Conservation (phyloP, 2,113 vertebrate species). For the Syngnathoides biaculeatus region DNA sequence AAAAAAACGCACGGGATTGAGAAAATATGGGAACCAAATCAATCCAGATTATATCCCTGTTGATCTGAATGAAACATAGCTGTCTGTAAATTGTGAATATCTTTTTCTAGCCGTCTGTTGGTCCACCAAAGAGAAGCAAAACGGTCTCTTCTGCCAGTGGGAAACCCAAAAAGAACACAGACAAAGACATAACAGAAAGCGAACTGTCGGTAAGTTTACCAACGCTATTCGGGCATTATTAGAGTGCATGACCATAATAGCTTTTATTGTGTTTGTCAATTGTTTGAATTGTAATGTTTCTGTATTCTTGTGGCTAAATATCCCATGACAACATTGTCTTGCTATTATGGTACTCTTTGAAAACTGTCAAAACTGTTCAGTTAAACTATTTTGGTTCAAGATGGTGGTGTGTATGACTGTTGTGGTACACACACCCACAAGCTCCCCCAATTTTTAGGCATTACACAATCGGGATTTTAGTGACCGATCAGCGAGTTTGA, state of each 20-base stretch:
- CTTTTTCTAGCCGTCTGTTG: conserved; percentile 67
- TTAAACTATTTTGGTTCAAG: no score
- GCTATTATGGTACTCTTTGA: not conserved
- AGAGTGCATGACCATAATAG: not conserved
- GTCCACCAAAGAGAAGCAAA: conserved; percentile 85
- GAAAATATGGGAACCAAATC: not conserved
- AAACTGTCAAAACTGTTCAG: no score
- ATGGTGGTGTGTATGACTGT: no score
- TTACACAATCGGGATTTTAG: no score
- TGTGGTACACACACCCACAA: no score
- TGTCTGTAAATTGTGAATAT: not conserved
- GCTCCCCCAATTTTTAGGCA: no score
- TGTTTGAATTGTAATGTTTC: not conserved
- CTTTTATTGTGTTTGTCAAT: not conserved
- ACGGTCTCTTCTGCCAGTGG: conserved; percentile 64
- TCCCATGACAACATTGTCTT: not conserved
- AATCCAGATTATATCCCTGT: not conserved
- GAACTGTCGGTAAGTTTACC: conserved; percentile 85
- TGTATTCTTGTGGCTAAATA: not conserved
- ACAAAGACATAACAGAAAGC: conserved; percentile 83
- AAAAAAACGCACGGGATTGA: no score
- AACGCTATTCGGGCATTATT: not conserved
- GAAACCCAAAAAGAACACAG: conserved; percentile 83
- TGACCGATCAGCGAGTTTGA: no score
- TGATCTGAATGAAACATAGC: not conserved